A percentile compares a stretch with the other conserved stretches of the same genome.
Evolutionary conservation across 2,888 invertebrate species (phyloP).

Genomic region (Drosophila subquinaria): DNA sequence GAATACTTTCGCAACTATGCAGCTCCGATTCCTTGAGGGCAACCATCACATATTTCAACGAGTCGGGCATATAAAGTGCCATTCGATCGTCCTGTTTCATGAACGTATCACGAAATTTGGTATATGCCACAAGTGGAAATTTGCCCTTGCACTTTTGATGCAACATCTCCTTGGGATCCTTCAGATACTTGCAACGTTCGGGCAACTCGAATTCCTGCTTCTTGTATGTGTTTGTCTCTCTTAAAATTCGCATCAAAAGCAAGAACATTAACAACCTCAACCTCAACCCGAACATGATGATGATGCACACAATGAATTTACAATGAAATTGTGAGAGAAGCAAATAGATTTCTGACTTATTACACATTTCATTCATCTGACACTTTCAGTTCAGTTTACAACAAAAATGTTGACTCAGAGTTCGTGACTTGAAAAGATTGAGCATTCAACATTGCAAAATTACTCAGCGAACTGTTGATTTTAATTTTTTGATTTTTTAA

Average conservation of each 20-base stretch:
- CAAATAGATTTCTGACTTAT: conserved; percentile 14
- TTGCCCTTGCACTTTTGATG: conserved; percentile 43
- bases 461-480: conserved; percentile 36
- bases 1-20: conserved; percentile 44
- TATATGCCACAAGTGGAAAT: conserved; percentile 52
- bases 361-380: conserved; percentile 8
- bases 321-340: background rate
- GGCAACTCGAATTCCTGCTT: conserved; percentile 15
- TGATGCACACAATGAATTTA: conserved; percentile 35
- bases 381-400: conserved; percentile 21
- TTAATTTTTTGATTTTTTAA: conserved; percentile 14
- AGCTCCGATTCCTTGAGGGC: conserved; percentile 51
- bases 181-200: conserved; percentile 51
- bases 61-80: conserved; percentile 50
- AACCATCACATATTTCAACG: conserved; percentile 32
- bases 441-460: conserved; percentile 15
- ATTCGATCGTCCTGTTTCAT: conserved; percentile 56
- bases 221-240: background rate
- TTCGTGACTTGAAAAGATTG: conserved; percentile 49
- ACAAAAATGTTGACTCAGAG: conserved; percentile 39
- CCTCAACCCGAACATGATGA: conserved; percentile 21
- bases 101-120: conserved; percentile 60
- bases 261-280: conserved; percentile 1
- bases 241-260: background rate
- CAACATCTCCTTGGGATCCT: conserved; percentile 2